Evolutionary conservation across 2,888 invertebrate genomes (phyloP), one percentile per base, ranked within the genome.

Genomic region (Endomychus coccineus): DNA sequence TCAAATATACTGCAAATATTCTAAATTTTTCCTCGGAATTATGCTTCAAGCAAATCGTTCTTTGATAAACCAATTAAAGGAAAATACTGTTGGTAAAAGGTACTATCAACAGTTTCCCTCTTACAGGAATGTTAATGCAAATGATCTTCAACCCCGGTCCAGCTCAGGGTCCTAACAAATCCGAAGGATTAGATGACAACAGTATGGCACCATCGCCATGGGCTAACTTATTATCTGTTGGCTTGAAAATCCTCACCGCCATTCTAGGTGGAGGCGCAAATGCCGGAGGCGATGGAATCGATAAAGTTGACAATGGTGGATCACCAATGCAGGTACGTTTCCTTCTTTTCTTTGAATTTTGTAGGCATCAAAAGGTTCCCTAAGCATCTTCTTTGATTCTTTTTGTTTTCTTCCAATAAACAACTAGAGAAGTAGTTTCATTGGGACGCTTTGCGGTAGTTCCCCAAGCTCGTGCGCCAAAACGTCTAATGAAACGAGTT

Each of bases 311-410:
- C 68, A 86, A 87, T 62, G 85, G 83, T 56, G 81, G 81, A 45
- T 81, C 83, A 11, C 88, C 89, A 41, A 84, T 89, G 83, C 89
- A 88, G 85, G 89, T 89, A 77, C 60, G 36, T n/a, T n/a, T n/a
- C n/a, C n/a, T n/a, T n/a, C n/a, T n/a, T n/a, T n/a, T n/a, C n/a
- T n/a, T n/a, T n/a, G n/a, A n/a, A n/a, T n/a, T n/a, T n/a, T n/a
- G n/a, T n/a, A n/a, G n/a, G n/a, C n/a, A n/a, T n/a, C n/a, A n/a
- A n/a, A n/a, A n/a, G n/a, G n/a, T n/a, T n/a, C n/a, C n/a, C n/a
- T n/a, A n/a, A n/a, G n/a, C n/a, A n/a, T n/a, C n/a, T n/a, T n/a
- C n/a, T 19, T 19, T 5, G 19, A 19, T 19, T n/a, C n/a, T n/a
- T n/a, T n/a, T n/a, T n/a, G n/a, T n/a, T n/a, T n/a, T n/a, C n/a